These are phyloP conservation scores for Drosophila emarginata DNA, from an alignment of 2,888 invertebrate species.

Conservation along the genomic window DNA sequence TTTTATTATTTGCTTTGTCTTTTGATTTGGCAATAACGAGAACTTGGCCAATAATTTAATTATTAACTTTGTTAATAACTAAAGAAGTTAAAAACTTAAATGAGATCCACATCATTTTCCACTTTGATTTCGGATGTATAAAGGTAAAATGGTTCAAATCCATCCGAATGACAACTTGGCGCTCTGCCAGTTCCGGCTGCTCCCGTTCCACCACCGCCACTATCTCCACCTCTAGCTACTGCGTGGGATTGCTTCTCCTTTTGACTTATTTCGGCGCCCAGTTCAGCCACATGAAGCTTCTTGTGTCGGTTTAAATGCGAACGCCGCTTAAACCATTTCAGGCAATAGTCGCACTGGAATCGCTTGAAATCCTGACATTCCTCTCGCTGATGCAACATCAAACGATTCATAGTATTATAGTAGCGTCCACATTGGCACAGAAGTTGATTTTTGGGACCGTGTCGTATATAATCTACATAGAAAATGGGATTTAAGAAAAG, in stretches of 20 bases:
- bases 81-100: constrained; percentile 37
- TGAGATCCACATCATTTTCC: constrained; percentile 54
- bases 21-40: constrained; percentile 65
- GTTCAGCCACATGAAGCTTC: constrained; percentile 73
- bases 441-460: constrained; percentile 63
- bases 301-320: constrained; percentile 80
- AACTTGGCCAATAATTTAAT: constrained; percentile 52
- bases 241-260: constrained; percentile 29
- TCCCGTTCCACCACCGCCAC: neutral
- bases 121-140: constrained; percentile 54
- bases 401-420: constrained; percentile 70
- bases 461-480: constrained; percentile 44
- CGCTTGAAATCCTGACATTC: constrained; percentile 77
- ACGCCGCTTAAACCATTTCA: constrained; percentile 79
- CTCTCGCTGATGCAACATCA: constrained; percentile 73
- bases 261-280: constrained; percentile 52
- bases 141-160: constrained; percentile 47
- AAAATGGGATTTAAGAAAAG: constrained; percentile 12
- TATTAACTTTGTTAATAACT: constrained; percentile 26
- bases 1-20: constrained; percentile 1
- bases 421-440: constrained; percentile 83
- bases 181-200: neutral
- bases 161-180: constrained; percentile 23
- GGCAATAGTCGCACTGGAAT: constrained; percentile 75
- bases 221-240: neutral